Conservation (phyloP, 2,797 vertebrate genomes). For the Atherinosoma microstoma region DNA sequence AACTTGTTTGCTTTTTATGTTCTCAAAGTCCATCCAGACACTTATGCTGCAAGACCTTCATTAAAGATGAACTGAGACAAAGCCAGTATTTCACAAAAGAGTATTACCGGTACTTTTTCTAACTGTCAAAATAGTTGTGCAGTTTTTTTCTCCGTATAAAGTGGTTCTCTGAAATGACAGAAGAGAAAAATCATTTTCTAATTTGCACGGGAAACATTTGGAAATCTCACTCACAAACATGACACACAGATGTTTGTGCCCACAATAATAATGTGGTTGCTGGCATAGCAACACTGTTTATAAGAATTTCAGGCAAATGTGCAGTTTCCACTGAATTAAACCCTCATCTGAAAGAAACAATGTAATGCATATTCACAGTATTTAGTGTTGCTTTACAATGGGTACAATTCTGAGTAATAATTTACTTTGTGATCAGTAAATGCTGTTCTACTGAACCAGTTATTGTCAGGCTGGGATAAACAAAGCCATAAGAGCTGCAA, state of each 20-base stretch:
- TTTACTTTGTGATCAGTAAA: conserved; percentile 49
- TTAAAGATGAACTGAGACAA: background rate
- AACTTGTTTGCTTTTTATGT: conserved; percentile 39
- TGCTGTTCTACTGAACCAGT: conserved; percentile 46
- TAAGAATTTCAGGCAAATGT: conserved; percentile 16
- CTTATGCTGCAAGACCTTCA: background rate
- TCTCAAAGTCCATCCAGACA: conserved; percentile 8
- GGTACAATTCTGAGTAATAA: conserved; percentile 42
- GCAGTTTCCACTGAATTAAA: background rate
- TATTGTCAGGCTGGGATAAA: conserved; percentile 72
- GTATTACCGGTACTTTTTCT: background rate
- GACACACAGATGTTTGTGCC: conserved; percentile 7
- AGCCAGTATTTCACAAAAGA: background rate
- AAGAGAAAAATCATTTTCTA: background rate
- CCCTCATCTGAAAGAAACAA: background rate
- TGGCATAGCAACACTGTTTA: conserved; percentile 21
- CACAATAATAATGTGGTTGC: conserved; percentile 24
- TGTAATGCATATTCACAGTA: background rate
- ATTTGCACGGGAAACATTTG: conserved; percentile 44
- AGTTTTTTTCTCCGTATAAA: conserved; percentile 10
- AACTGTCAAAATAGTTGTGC: background rate
- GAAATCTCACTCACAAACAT: conserved; percentile 22
- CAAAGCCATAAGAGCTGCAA: conserved; percentile 72
- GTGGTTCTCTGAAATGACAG: conserved; percentile 11
- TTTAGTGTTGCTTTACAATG: conserved; percentile 16